Base-by-base conservation (phyloP, 2,113 vertebrate genomes). In the Nasalis larvatus region DNA sequence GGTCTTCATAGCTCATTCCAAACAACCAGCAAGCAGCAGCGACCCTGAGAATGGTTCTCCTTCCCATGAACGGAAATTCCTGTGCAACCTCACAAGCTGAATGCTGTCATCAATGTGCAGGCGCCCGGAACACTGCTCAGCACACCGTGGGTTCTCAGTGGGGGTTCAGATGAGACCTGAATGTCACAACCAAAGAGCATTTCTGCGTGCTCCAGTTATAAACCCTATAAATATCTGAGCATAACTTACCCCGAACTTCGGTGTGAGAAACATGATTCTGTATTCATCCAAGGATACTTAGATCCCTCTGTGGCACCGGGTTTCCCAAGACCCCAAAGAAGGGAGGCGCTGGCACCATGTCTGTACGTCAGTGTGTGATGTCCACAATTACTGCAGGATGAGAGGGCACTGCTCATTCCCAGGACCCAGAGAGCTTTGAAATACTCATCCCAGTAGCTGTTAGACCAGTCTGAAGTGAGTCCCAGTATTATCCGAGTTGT, bases 401-500 rank as follows among this genome's bases (percentile, higher is more conserved):
- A 45, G 45, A 23, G 17, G n/a, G 16, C 1, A 1, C n/a, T 4
- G 32, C 20, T 63, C 8, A n/a, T 9, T 3, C 23, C 3, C 16
- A 21, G 13, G 37, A 27, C 12, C 21, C 1, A 6, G 37, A 66
- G 52, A 49, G 21, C 80, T 71, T 54, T 49, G 54, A 21, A 49
- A 45, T 18, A 35, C 4, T 69, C 49, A 4, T n/a, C 23, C 23
- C 0, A 0, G 21, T 8, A n/a, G 21, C 45, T 47, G 11, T 1
- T 20, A 30, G 37, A 27, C 25, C 32, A 11, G 9, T 37, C 21
- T 45, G 27, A 58, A 16, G 9, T 32, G 6, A 42, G 20, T 69
- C 80, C 30, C 5, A 4, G 52, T 35, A 10, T 16, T 12, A 8
- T 27, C 35, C 8, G 30, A 40, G 12, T 16, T 49, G 25, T 1